Percentiles rank a stretch among this genome's conserved stretches.
These are phyloP conservation scores for Hydriomena furcata DNA, from an alignment of 2,888 invertebrate genomes.

Conservation along the genomic window DNA sequence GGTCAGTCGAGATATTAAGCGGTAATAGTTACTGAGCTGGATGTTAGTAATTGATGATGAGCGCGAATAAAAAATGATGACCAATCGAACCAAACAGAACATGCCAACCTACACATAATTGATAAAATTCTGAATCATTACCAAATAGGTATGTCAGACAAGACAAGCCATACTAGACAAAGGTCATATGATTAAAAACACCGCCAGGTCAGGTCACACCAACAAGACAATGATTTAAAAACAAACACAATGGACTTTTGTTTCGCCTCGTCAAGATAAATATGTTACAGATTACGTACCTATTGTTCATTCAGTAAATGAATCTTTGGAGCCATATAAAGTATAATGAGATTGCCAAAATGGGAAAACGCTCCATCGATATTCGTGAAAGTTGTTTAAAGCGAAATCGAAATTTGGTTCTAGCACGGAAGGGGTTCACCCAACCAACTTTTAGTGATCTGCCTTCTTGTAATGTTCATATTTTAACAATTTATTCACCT, in stretches of 20 bases:
- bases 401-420: no score
- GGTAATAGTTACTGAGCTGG: slow-evolving; percentile 8
- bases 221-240: slow-evolving; percentile 49
- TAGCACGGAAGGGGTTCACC: no score
- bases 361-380: slow-evolving; percentile 8
- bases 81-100: slow-evolving; percentile 35
- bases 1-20: slow-evolving; percentile 27
- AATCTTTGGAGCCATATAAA: slow-evolving; percentile 19
- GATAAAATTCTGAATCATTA: slow-evolving; percentile 46
- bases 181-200: slow-evolving; percentile 57
- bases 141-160: slow-evolving; percentile 45
- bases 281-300: slow-evolving; percentile 30
- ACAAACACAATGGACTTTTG: slow-evolving; percentile 50
- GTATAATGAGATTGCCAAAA: slow-evolving; percentile 25
- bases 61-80: slow-evolving; percentile 32
- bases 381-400: neutral
- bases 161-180: slow-evolving; percentile 45
- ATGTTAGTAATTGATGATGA: slow-evolving; percentile 36
- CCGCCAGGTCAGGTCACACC: slow-evolving; percentile 40
- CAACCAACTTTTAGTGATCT: no score
- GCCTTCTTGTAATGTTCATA: no score
- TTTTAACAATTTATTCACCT: no score
- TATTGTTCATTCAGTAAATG: slow-evolving; percentile 43
- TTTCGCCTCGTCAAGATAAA: slow-evolving; percentile 43
- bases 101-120: slow-evolving; percentile 33